Evolutionary conservation across 1,140 invertebrate species (phyloP).

Genomic region (Halictus rubicundus): DNA sequence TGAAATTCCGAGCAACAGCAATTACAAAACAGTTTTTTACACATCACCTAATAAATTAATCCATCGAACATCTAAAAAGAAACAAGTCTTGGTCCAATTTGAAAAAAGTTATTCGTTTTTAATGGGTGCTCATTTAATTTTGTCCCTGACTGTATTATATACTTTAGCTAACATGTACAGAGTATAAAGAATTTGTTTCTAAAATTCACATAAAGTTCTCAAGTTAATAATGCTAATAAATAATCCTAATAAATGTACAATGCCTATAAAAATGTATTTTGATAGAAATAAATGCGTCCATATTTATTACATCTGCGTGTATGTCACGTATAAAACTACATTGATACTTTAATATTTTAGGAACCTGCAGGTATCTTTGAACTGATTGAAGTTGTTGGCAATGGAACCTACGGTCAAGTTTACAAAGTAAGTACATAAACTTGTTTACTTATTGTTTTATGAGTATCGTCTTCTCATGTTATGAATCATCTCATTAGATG

Average conservation of each 20-base stretch:
- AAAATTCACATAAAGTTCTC: background rate
- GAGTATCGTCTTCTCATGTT: background rate
- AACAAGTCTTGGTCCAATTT: too few species aligned
- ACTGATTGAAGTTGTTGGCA: constrained; percentile 99
- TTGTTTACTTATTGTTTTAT: background rate
- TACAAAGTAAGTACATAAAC: constrained; percentile 92
- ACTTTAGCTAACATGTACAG: background rate
- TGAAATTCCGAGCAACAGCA: too few species aligned
- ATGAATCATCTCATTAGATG: background rate
- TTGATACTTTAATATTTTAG: constrained; percentile 81
- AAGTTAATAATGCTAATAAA: background rate
- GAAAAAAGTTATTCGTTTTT: too few species aligned
- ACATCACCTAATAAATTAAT: too few species aligned
- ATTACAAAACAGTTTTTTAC: too few species aligned
- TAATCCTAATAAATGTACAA: too few species aligned
- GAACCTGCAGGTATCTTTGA: constrained; percentile 99
- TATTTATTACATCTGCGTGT: background rate
- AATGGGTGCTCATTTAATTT: too few species aligned
- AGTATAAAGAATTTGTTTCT: background rate
- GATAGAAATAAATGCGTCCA: background rate
- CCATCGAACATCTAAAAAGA: too few species aligned
- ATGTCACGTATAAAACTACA: background rate
- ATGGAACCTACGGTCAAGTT: constrained; percentile 99
- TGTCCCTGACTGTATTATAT: background rate
- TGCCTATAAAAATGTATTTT: too few species aligned